A percentile compares a stretch with the other conserved stretches of the same genome.
Conservation (phyloP, 2,888 invertebrate genomes). For the Drosophila differens region DNA sequence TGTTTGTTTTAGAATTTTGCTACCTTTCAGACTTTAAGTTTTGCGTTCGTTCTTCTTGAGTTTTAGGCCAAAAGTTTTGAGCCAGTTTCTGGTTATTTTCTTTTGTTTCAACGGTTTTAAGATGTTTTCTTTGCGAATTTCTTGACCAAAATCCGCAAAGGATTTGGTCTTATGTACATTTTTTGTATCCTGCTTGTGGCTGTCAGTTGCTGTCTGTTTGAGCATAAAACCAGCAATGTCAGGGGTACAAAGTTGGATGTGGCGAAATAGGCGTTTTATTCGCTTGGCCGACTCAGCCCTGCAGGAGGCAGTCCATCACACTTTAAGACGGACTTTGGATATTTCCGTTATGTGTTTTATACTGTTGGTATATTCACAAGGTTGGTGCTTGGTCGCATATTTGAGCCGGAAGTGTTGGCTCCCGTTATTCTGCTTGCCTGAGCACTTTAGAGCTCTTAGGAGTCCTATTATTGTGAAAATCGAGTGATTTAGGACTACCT, state of each 20-base stretch:
- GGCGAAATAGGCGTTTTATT: constrained; percentile 18
- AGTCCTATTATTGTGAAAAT: constrained; percentile 71
- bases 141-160: constrained; percentile 70
- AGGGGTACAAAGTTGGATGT: background rate
- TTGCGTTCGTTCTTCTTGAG: background rate
- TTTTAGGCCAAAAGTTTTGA: constrained; percentile 9
- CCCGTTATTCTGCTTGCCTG: constrained; percentile 44
- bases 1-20: constrained; percentile 27
- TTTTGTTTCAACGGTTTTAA: constrained; percentile 40
- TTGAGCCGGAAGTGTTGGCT: constrained; percentile 50
- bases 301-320: constrained; percentile 65
- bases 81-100: constrained; percentile 10
- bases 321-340: constrained; percentile 18
- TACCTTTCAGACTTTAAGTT: constrained; percentile 16
- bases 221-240: constrained; percentile 52
- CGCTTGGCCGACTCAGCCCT: constrained; percentile 35
- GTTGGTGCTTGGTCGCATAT: constrained; percentile 29
- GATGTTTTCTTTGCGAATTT: constrained; percentile 66
- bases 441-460: constrained; percentile 71
- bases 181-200: constrained; percentile 31
- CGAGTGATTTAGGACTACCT: constrained; percentile 61
- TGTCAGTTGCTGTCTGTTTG: constrained; percentile 52
- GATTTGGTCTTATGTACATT: constrained; percentile 50
- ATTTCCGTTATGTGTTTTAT: constrained; percentile 4
- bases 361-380: constrained; percentile 12